phyloP scores from a whole-genome alignment of 2,888 invertebrate genomes.

The Molanna angustata region DNA sequence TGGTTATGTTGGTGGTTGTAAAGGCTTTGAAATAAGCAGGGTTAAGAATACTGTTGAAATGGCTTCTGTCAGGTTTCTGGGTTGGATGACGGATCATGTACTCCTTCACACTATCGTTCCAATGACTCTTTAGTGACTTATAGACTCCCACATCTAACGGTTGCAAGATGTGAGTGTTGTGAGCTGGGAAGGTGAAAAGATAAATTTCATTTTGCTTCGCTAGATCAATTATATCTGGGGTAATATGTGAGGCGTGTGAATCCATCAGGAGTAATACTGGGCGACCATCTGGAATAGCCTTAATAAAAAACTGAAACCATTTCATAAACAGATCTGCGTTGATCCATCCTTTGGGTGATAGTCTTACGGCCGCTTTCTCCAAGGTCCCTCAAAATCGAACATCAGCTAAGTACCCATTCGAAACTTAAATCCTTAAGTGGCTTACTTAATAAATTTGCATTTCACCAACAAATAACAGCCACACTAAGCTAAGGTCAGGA shows the following conservation, averaged over 20 bases:
- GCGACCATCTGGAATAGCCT: slow-evolving; percentile 14
- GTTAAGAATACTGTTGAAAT: slow-evolving; percentile 2
- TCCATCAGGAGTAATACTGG: slow-evolving; percentile 22
- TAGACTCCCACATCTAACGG: slow-evolving; percentile 1
- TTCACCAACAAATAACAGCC: too few species aligned
- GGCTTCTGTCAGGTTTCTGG: slow-evolving; percentile 1
- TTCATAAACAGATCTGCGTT: slow-evolving; percentile 34
- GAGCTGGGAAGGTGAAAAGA: slow-evolving; percentile 22
- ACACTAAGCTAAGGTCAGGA: too few species aligned
- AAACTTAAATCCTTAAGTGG: too few species aligned
- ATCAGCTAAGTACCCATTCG: too few species aligned
- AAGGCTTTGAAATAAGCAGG: slow-evolving; percentile 5
- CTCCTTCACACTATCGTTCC: not conserved
- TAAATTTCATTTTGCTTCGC: slow-evolving; percentile 13
- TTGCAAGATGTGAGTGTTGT: slow-evolving; percentile 14
- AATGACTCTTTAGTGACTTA: not conserved
- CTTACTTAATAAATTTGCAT: too few species aligned
- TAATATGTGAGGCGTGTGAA: slow-evolving; percentile 12
- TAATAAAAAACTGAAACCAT: slow-evolving; percentile 16
- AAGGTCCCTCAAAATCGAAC: too few species aligned
- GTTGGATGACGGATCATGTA: slow-evolving; percentile 4
- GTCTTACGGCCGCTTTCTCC: too few species aligned
- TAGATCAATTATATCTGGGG: slow-evolving; percentile 13
- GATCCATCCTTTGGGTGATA: not conserved
- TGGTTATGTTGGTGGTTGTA: slow-evolving; percentile 4